Base-by-base conservation (phyloP, 1,140 invertebrate genomes). In the Drosophila obscura region DNA sequence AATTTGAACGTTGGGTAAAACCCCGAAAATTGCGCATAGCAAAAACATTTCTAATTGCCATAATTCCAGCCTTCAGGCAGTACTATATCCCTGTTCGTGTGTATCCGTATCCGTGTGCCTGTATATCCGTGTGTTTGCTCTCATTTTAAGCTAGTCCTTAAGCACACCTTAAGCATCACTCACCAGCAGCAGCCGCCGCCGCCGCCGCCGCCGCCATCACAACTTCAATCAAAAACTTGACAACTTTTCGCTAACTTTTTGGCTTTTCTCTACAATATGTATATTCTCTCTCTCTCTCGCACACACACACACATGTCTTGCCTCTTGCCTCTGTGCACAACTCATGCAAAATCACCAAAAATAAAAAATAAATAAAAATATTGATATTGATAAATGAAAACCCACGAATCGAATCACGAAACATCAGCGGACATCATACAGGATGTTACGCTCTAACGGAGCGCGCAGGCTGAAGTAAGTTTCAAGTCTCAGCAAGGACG, bases 381-480 rank as follows among this genome's bases (percentile, higher is more conserved):
- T 28, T 46, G 50, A 59, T 41, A 64, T 57, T 24, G 35, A 39
- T 39, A 39, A 39, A 39, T 48, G 35, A 22, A 57, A 50, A 19
- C 19, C 53, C 59, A n/a, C 43, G 28, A 28, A 28, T 6, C 26
- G 26, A 56, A 50, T 58, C 55, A n/a, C 43, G 65, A 75, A 75
- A 59, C 73, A 62, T 68, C 69, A 91, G 90, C 90, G 88, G 90
- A 91, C 83, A 91, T 91, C 73, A 91, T 91, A 80, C 90, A 91
- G 90, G 90, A 91, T 90, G 90, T 91, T 90, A 91, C 90, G 90
- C 90, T 91, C 90, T 91, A 91, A 91, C 90, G 80, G 87, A 90
- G 85, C 77, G 90, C 90, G 77, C 73, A 88, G 83, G 82, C 77
- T 84, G 84, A 91, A 90, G 90, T 91, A 91, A 91, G 90, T 91